Conservation (phyloP, 2,113 vertebrate genomes). For the Pachypanchax playfairii region DNA sequence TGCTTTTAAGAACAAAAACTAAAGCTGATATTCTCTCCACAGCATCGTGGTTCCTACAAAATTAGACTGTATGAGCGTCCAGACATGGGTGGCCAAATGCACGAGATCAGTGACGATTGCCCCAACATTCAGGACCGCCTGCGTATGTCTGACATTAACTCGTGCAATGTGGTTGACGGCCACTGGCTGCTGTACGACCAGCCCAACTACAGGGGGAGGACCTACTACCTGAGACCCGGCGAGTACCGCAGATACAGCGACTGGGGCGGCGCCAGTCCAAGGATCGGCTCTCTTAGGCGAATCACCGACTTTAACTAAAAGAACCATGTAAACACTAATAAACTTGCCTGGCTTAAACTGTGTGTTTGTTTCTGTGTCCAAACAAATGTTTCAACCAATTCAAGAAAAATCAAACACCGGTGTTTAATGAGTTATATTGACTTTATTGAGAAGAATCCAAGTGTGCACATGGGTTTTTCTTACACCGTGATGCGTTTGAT, state of each 20-base stretch:
- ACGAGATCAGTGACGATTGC: constrained; percentile 74
- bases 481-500: constrained; percentile 57
- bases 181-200: constrained; percentile 77
- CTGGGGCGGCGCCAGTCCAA: constrained; percentile 60
- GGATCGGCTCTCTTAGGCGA: constrained; percentile 63
- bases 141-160: constrained; percentile 71
- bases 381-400: background rate
- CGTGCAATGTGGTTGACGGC: constrained; percentile 75
- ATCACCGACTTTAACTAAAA: constrained; percentile 66
- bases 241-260: constrained; percentile 66
- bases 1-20: background rate
- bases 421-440: constrained; percentile 30
- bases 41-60: constrained; percentile 72
- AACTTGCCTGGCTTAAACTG: constrained; percentile 46
- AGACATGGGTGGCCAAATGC: constrained; percentile 73
- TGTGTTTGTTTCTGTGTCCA: background rate
- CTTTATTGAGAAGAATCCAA: constrained; percentile 31
- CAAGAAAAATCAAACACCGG: background rate
- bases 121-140: constrained; percentile 70
- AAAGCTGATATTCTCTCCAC: background rate
- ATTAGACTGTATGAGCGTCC: constrained; percentile 72
- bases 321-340: constrained; percentile 53
- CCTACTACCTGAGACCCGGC: constrained; percentile 69
- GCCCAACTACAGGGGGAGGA: constrained; percentile 67
- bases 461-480: constrained; percentile 16